Evolutionary conservation across 2,113 vertebrate species (phyloP).

Genomic region (Trematomus loennbergii): DNA sequence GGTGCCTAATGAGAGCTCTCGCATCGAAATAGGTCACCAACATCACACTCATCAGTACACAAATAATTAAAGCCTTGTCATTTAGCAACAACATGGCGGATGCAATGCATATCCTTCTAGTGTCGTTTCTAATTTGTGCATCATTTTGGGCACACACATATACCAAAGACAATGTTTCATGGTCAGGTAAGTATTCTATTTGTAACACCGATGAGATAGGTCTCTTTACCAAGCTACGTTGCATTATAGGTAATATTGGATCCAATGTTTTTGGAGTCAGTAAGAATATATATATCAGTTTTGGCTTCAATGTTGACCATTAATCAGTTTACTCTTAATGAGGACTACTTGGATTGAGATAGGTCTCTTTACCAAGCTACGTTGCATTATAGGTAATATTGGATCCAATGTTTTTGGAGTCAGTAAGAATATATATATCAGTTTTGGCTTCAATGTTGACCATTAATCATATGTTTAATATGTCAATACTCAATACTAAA

Average conservation of each 20-base stretch:
- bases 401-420: neutral
- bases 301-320: neutral
- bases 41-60: conserved; percentile 41
- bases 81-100: neutral
- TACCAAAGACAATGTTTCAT: too few species aligned
- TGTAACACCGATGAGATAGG: too few species aligned
- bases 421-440: neutral
- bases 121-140: conserved; percentile 9
- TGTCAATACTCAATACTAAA: too few species aligned
- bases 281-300: neutral
- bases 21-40: conserved; percentile 51
- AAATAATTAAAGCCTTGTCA: conserved; percentile 51
- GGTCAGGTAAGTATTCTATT: too few species aligned
- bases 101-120: conserved; percentile 6
- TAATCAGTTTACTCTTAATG: neutral
- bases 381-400: neutral
- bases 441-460: neutral
- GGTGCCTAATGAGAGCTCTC: conserved; percentile 37
- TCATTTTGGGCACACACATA: too few species aligned
- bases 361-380: neutral
- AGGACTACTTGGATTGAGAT: neutral
- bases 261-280: neutral
- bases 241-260: neutral
- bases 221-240: neutral
- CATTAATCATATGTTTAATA: neutral